These are phyloP conservation scores for Hymenochirus boettgeri DNA, from an alignment of 2,113 vertebrate species.

Conservation along the genomic window DNA sequence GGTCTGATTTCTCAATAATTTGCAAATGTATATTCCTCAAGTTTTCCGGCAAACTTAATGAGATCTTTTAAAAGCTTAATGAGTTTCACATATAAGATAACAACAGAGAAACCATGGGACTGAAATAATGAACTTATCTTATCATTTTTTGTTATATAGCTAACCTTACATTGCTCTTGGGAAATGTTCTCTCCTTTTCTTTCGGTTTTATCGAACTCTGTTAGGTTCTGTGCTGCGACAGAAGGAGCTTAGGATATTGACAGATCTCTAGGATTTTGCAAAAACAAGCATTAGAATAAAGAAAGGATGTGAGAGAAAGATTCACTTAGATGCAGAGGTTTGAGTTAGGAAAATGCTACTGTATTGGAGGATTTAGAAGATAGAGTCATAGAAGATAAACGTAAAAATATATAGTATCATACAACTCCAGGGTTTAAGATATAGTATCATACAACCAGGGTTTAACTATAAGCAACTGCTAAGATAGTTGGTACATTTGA, in stretches of 20 bases:
- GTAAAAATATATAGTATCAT: too few relatives aligned
- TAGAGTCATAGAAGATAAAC: too few relatives aligned
- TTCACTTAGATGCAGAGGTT: too few relatives aligned
- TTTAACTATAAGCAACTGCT: too few relatives aligned
- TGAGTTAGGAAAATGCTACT: too few relatives aligned
- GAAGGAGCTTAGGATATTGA: background rate
- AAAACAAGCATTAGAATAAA: too few relatives aligned
- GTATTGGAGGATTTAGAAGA: too few relatives aligned
- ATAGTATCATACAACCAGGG: too few relatives aligned
- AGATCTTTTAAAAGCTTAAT: conserved; percentile 13
- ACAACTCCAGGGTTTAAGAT: too few relatives aligned
- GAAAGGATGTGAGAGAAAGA: too few relatives aligned
- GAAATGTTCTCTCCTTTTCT: background rate
- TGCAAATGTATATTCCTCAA: conserved; percentile 2
- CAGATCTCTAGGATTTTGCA: too few relatives aligned
- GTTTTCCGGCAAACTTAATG: conserved; percentile 1
- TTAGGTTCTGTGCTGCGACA: background rate
- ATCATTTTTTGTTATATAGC: conserved; percentile 2
- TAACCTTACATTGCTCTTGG: background rate
- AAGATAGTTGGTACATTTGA: too few relatives aligned
- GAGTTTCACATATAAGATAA: background rate
- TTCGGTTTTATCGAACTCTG: background rate
- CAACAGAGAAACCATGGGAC: background rate
- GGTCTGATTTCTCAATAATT: conserved; percentile 4
- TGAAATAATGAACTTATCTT: conserved; percentile 9